Evolutionary conservation across 2,797 vertebrate species (phyloP).

Genomic region (Cynopterus sphinx): DNA sequence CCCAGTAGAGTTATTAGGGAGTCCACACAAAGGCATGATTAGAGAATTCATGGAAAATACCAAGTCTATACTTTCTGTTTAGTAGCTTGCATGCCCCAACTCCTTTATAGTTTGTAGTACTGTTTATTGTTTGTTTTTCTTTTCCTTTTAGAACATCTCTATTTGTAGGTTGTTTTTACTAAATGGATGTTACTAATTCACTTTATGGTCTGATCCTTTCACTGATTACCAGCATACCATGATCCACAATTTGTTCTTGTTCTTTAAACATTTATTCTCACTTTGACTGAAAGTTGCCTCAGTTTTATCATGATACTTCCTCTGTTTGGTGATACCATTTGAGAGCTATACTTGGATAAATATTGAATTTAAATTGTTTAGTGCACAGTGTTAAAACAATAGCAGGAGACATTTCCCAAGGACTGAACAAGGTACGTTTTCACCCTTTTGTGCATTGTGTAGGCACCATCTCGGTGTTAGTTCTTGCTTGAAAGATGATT

Average conservation of each 20-base stretch:
- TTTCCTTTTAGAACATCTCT: background rate
- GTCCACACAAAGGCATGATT: background rate
- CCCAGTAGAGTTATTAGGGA: background rate
- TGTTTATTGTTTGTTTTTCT: background rate
- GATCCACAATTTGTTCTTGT: background rate
- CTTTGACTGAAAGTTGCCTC: background rate
- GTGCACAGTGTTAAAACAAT: background rate
- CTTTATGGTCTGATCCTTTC: conserved; percentile 30
- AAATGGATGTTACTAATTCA: background rate
- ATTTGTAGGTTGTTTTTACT: conserved; percentile 10
- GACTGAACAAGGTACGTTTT: background rate
- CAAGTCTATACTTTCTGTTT: background rate
- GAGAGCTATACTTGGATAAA: background rate
- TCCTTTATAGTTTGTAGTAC: background rate
- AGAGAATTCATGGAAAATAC: background rate
- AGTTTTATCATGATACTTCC: background rate
- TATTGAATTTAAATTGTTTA: background rate
- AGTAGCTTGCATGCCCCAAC: background rate
- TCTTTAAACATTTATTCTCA: conserved; percentile 42
- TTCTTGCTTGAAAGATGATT: conserved; percentile 51
- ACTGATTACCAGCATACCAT: background rate
- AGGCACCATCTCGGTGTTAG: background rate
- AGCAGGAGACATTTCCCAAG: background rate
- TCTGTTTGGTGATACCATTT: background rate
- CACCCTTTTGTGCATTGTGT: background rate